A percentile compares a stretch with the other conserved stretches of the same genome.
Conservation (phyloP, 2,888 invertebrate species). For the Agrotis segetum region DNA sequence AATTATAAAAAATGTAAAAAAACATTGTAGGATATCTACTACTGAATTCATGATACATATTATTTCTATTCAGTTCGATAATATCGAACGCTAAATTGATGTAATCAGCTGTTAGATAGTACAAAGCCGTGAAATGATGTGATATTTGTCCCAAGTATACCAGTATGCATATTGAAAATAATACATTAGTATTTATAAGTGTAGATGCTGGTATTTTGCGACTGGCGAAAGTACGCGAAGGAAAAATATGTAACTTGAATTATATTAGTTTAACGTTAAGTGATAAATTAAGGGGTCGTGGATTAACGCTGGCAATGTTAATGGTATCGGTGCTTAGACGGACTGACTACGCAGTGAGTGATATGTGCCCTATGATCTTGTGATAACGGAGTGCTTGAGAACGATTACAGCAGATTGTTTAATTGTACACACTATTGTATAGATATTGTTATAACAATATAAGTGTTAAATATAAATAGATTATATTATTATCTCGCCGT, state of each 20-base stretch:
- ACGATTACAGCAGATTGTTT: slow-evolving; percentile 77
- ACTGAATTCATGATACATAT: slow-evolving; percentile 73
- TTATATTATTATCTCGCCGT: slow-evolving; percentile 81
- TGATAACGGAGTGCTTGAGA: slow-evolving; percentile 79
- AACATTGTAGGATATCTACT: slow-evolving; percentile 66
- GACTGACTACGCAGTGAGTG: slow-evolving; percentile 71
- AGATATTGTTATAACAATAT: slow-evolving; percentile 81
- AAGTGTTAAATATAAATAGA: slow-evolving; percentile 88
- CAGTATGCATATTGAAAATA: slow-evolving; percentile 65
- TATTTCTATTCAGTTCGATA: slow-evolving; percentile 64
- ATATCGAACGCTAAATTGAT: slow-evolving; percentile 51
- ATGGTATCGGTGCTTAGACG: slow-evolving; percentile 76
- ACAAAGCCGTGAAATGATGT: slow-evolving; percentile 79
- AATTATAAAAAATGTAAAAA: slow-evolving; percentile 83
- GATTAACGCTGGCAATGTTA: slow-evolving; percentile 63
- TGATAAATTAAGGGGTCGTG: slow-evolving; percentile 54
- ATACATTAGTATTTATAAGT: slow-evolving; percentile 66
- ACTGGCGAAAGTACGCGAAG: slow-evolving; percentile 52
- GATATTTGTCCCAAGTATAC: slow-evolving; percentile 71
- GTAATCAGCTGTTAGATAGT: slow-evolving; percentile 76
- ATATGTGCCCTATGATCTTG: slow-evolving; percentile 83
- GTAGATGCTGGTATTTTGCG: slow-evolving; percentile 64
- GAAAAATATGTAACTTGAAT: slow-evolving; percentile 77
- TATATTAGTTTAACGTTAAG: slow-evolving; percentile 61
- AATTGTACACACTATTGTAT: slow-evolving; percentile 78